phyloP scores from a whole-genome alignment of 1,140 invertebrate species.

The Calephelis nemesis region DNA sequence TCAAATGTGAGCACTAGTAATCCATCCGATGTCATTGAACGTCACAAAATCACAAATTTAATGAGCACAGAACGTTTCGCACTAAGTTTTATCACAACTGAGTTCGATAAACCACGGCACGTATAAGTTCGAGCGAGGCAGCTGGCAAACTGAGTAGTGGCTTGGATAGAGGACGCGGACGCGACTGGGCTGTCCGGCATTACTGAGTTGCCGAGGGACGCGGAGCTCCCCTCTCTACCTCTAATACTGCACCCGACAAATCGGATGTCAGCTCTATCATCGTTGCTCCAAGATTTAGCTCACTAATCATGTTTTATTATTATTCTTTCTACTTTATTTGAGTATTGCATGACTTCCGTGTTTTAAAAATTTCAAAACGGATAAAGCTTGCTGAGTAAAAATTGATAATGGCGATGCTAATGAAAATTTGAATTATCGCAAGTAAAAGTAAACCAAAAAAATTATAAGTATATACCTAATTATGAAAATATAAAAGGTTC shows the following conservation, averaged over 20 bases:
- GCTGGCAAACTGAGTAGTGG: conserved; percentile 45
- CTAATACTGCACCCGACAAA: conserved; percentile 55
- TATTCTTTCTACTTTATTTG: too few species aligned
- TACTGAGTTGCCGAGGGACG: conserved; percentile 47
- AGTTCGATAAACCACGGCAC: conserved; percentile 36
- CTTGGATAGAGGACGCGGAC: conserved; percentile 26
- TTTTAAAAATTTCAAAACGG: too few species aligned
- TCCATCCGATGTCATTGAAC: conserved; percentile 54
- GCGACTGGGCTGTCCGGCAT: conserved; percentile 42
- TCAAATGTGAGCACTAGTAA: conserved; percentile 47
- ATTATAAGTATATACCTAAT: too few species aligned
- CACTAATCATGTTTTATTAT: conserved; percentile 17
- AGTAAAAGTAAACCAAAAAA: too few species aligned
- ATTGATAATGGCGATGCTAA: too few species aligned
- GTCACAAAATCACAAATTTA: conserved; percentile 43
- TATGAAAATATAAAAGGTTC: too few species aligned
- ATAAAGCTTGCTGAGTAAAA: too few species aligned
- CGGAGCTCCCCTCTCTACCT: conserved; percentile 45
- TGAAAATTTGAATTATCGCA: too few species aligned
- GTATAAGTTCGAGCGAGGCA: conserved; percentile 34
- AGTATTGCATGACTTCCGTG: too few species aligned
- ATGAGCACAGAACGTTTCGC: conserved; percentile 48
- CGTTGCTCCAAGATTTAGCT: conserved; percentile 53
- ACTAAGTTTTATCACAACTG: conserved; percentile 54
- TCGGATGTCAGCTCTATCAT: conserved; percentile 52